Percentiles rank a stretch among this genome's conserved stretches.
These are phyloP conservation scores for Pteromalus puparum DNA, from an alignment of 1,140 invertebrate genomes.

Conservation along the genomic window DNA sequence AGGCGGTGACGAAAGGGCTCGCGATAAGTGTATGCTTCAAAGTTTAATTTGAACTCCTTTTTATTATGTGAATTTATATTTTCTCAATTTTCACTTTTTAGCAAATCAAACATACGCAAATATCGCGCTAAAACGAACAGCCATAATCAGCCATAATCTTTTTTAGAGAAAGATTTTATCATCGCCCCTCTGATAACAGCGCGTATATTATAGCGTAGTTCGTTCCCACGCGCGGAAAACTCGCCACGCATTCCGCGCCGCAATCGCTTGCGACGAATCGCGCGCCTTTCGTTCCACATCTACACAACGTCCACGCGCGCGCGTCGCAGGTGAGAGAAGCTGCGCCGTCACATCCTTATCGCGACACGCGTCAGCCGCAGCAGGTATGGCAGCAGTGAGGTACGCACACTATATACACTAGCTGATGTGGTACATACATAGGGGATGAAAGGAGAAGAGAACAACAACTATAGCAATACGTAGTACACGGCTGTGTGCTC, in stretches of 20 bases:
- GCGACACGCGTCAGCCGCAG: not conserved
- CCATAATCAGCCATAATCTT: too few species aligned
- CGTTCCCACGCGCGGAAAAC: not conserved
- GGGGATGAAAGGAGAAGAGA: not conserved
- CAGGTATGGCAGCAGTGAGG: not conserved
- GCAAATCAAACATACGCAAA: too few species aligned
- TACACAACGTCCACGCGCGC: too few species aligned
- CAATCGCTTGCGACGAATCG: not conserved
- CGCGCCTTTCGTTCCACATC: not conserved
- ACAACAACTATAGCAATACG: not conserved
- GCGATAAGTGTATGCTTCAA: too few species aligned
- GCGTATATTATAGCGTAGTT: not conserved
- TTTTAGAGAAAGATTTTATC: too few species aligned
- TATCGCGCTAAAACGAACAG: too few species aligned
- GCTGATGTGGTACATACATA: not conserved
- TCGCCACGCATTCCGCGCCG: not conserved
- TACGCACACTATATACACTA: too few species aligned
- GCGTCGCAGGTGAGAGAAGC: not conserved
- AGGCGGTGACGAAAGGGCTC: too few species aligned
- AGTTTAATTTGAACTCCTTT: too few species aligned
- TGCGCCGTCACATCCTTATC: slow-evolving; percentile 2
- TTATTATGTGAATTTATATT: too few species aligned
- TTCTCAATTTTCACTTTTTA: too few species aligned
- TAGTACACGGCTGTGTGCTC: too few species aligned
- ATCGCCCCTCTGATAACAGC: not conserved